Evolutionary conservation across 2,113 vertebrate genomes (phyloP), one percentile per base, ranked within the genome.

Genomic region (Chloropsis hardwickii): DNA sequence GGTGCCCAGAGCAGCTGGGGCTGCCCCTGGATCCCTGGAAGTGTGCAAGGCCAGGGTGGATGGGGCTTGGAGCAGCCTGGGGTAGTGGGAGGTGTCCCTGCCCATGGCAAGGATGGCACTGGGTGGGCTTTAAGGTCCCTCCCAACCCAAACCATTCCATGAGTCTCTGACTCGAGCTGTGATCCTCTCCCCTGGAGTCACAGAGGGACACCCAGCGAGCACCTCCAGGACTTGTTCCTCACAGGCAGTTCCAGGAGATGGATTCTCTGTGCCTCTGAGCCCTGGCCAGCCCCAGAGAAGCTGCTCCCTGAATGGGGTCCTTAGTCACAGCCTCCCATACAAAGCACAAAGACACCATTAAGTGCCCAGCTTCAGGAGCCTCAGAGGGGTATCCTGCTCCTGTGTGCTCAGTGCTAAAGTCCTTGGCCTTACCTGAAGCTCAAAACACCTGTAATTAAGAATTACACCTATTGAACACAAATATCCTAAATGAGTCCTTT

Each of bases 381-480:
- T 56, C 66, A 7, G 78, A 24, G 12, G 11, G 14, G 18, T 22
- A 3, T 44, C 13, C 67, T 9, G 56, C 44, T 31, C 14, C 1
- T 12, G 9, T 1, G 28, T 12, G 60, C 9, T 31, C 69, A 5
- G 31, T 3, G 31, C 64, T 22, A 51, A 16, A 56, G n/a, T 9
- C 56, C 70, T 65, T 3, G 2, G 31, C 35, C 23, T 33, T 13
- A 20, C 40, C 5, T 5, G 44, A 37, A 57, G 31, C 19, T 76
- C 45, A 19, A 29, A 27, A 13, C 4, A 1, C 16, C 47, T 37
- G 39, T n/a, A 50, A 71, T 66, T 45, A 54, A 35, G 20, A 39
- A 29, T 35, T 27, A 10, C 10, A n/a, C 6, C 48, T 86, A 12
- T 4, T 6, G 31, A 15, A 22, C 0, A 0, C 6, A n/a, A 71